These are phyloP conservation scores for Dorcus hopei DNA, from an alignment of 2,888 invertebrate species.

Conservation along the genomic window DNA sequence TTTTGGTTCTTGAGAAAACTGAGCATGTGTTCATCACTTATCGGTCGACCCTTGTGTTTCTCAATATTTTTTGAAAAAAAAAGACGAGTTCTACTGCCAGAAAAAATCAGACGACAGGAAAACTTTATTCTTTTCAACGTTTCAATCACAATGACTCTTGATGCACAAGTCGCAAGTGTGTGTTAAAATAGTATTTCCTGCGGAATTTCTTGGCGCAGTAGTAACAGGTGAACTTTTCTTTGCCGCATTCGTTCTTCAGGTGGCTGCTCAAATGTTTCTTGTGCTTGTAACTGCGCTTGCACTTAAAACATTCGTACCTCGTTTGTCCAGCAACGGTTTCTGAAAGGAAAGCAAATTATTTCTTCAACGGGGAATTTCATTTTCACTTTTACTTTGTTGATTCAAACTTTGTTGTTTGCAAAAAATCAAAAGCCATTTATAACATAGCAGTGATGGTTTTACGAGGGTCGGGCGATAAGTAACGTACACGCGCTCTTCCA, in stretches of 20 bases:
- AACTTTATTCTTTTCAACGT: no score
- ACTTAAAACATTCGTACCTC: not conserved
- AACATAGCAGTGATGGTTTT: not conserved
- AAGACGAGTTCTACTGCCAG: not conserved
- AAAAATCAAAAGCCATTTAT: not conserved
- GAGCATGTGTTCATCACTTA: no score
- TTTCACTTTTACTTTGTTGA: not conserved
- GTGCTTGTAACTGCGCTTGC: constrained; percentile 15
- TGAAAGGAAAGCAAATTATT: no score
- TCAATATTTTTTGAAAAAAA: no score
- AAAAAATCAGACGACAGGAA: no score
- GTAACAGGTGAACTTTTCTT: constrained; percentile 50
- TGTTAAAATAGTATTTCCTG: not conserved
- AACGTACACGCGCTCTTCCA: no score
- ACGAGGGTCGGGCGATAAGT: no score
- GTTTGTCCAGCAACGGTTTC: not conserved
- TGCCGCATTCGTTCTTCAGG: constrained; percentile 60
- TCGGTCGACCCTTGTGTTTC: no score
- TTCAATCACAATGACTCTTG: no score
- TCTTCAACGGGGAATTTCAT: not conserved
- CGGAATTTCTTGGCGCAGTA: not conserved
- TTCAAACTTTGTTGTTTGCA: not conserved
- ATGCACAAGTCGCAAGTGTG: no score
- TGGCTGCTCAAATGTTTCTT: constrained; percentile 11
- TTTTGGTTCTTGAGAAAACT: no score